Evolutionary conservation across 2,113 vertebrate genomes (phyloP).

Genomic region (Marcusenius ussheri): DNA sequence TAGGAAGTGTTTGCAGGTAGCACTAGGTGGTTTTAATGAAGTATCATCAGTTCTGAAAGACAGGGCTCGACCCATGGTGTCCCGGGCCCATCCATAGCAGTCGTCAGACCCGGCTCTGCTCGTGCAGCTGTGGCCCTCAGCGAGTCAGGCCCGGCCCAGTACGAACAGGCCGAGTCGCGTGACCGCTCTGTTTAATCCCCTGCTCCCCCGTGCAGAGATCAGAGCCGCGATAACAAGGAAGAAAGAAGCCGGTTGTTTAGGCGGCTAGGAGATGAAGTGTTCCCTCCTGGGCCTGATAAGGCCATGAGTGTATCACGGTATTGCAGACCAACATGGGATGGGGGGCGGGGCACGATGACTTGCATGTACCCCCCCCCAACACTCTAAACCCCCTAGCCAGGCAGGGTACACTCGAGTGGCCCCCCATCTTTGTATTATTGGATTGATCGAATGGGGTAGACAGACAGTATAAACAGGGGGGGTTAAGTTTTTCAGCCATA

Average conservation of each 20-base stretch:
- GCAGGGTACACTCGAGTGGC: background rate
- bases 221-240: conserved; percentile 16
- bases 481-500: background rate
- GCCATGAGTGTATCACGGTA: conserved; percentile 17
- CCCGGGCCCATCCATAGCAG: background rate
- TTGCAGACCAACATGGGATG: conserved; percentile 1
- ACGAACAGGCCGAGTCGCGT: background rate
- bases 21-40: background rate
- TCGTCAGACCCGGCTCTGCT: background rate
- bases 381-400: background rate
- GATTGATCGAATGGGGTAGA: background rate
- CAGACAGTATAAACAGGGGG: background rate
- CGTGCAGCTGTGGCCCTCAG: background rate
- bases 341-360: conserved; percentile 15
- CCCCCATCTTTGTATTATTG: background rate
- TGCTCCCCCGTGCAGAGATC: conserved; percentile 6
- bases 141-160: background rate
- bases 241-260: conserved; percentile 30
- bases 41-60: background rate
- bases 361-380: conserved; percentile 11
- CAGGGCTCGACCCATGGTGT: background rate
- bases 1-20: background rate
- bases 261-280: conserved; percentile 20
- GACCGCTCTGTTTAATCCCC: background rate
- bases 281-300: conserved; percentile 37